Conservation (phyloP, 1,140 invertebrate genomes). For the Calephelis virginiensis region DNA sequence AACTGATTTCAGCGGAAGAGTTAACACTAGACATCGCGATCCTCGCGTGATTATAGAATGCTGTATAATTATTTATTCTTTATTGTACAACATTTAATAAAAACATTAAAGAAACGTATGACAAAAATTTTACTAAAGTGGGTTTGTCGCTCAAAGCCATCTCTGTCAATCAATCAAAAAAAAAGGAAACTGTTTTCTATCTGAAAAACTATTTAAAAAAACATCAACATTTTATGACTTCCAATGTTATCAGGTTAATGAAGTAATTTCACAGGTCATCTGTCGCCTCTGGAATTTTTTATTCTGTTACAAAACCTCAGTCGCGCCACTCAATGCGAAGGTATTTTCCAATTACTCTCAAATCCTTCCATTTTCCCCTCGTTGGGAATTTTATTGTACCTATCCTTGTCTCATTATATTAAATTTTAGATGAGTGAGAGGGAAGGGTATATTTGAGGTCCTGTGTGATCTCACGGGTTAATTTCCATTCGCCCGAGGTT, state of each 20-base stretch:
- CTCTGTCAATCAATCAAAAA: background rate
- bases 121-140: no score
- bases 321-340: slow-evolving; percentile 50
- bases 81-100: no score
- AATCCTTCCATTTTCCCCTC: slow-evolving; percentile 56
- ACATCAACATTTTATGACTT: no score
- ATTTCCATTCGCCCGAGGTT: slow-evolving; percentile 47
- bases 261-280: background rate
- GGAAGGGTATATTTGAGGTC: slow-evolving; percentile 32
- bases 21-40: no score
- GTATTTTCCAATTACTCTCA: slow-evolving; percentile 59
- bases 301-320: slow-evolving; percentile 47
- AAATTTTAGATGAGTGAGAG: slow-evolving; percentile 34
- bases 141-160: no score
- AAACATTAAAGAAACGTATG: no score
- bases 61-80: no score
- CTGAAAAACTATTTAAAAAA: no score
- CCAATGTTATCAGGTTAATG: background rate
- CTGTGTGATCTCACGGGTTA: slow-evolving; percentile 42
- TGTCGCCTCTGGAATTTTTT: slow-evolving; percentile 17
- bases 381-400: slow-evolving; percentile 47
- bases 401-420: slow-evolving; percentile 38
- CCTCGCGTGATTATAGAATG: no score
- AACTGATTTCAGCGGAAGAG: no score
- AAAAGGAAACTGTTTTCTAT: background rate